Evolutionary conservation across 1,140 invertebrate genomes (phyloP).

Genomic region (Calliopsis andreniformis): DNA sequence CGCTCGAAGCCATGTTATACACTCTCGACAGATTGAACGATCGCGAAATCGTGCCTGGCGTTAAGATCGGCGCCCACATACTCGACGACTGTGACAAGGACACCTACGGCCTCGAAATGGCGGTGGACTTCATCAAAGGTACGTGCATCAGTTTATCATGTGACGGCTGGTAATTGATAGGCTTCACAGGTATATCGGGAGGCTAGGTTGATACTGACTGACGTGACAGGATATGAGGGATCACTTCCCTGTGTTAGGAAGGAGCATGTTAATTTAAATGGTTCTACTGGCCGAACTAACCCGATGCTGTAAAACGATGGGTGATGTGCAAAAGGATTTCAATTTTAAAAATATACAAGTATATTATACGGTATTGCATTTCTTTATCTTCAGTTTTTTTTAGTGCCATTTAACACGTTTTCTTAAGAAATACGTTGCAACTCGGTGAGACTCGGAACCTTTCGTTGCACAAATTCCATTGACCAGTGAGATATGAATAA

Average conservation of each 20-base stretch:
- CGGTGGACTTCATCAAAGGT: slow-evolving; percentile 99
- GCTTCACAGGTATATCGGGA: not conserved
- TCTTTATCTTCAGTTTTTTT: too few species aligned
- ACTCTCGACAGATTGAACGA: slow-evolving; percentile 93
- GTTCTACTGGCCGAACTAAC: too few species aligned
- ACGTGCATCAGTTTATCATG: slow-evolving; percentile 68
- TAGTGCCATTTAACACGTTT: too few species aligned
- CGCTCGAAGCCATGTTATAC: slow-evolving; percentile 95
- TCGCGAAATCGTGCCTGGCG: slow-evolving; percentile 85
- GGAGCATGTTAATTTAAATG: not conserved
- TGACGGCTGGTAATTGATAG: not conserved
- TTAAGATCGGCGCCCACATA: slow-evolving; percentile 93
- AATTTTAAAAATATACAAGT: too few species aligned
- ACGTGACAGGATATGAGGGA: not conserved
- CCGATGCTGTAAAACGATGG: too few species aligned
- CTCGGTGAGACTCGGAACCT: too few species aligned
- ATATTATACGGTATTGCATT: too few species aligned
- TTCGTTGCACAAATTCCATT: too few species aligned
- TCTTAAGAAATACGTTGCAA: too few species aligned
- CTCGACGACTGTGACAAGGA: slow-evolving; percentile 98
- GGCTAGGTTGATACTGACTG: not conserved
- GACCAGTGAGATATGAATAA: too few species aligned
- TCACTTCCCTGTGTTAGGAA: too few species aligned
- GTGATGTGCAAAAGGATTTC: too few species aligned
- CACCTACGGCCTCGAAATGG: slow-evolving; percentile 97